These are phyloP conservation scores for Manis crassicaudata DNA, from an alignment of 2,797 vertebrate species.

Conservation along the genomic window DNA sequence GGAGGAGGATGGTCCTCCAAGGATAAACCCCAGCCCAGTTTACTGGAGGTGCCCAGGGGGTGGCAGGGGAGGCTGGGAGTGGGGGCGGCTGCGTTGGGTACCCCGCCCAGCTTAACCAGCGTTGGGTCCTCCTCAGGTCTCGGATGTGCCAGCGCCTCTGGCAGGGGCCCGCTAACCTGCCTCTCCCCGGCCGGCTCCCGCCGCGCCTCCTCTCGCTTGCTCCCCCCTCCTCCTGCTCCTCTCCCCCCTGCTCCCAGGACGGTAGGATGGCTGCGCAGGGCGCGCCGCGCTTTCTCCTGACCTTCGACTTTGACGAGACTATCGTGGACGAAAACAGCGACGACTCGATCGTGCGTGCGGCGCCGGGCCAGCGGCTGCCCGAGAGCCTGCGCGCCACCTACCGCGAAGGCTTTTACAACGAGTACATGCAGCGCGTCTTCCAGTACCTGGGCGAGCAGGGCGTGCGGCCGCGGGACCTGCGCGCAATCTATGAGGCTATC, in stretches of 20 bases:
- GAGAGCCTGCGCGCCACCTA: slow-evolving; percentile 91
- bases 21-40: neutral
- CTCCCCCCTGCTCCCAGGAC: slow-evolving; percentile 81
- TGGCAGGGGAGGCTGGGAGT: neutral
- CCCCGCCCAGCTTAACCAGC: slow-evolving; percentile 53
- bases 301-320: slow-evolving; percentile 98
- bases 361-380: slow-evolving; percentile 91
- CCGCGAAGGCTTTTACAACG: slow-evolving; percentile 92
- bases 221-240: slow-evolving; percentile 67
- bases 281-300: slow-evolving; percentile 89
- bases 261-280: slow-evolving; percentile 73
- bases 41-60: neutral
- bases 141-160: slow-evolving; percentile 70
- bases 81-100: neutral
- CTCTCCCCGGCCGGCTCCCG: slow-evolving; percentile 68
- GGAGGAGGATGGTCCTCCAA: neutral
- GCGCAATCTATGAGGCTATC: slow-evolving; percentile 91
- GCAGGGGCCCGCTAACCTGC: slow-evolving; percentile 75
- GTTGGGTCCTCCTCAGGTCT: slow-evolving; percentile 80
- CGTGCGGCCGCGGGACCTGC: slow-evolving; percentile 89
- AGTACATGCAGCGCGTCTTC: slow-evolving; percentile 96
- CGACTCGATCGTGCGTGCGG: slow-evolving; percentile 90
- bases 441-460: slow-evolving; percentile 94
- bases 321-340: slow-evolving; percentile 97
- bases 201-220: slow-evolving; percentile 78